Base-by-base conservation (phyloP, 2,888 invertebrate species). In the Drosophila paranaensis region DNA sequence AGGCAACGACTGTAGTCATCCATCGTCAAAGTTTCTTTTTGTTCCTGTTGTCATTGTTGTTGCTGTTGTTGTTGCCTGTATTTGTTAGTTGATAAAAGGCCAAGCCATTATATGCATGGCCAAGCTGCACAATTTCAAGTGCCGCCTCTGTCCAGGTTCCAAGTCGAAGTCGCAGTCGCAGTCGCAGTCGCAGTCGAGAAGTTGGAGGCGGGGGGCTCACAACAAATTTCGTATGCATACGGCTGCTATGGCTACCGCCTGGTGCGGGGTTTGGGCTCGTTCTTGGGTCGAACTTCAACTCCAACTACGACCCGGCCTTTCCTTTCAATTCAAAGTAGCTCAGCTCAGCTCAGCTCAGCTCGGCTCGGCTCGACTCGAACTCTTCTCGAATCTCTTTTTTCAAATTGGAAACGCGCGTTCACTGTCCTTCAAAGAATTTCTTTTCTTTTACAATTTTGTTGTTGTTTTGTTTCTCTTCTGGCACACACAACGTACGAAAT, bases 241-340 rank as follows among this genome's bases (percentile, higher is more conserved):
- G 89, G 85, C 81, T 88, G 87, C 81, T 71, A 86, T 88, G 86
- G 69, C 83, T 71, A 86, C 89, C 72, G 61, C 65, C 56, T 48
- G 48, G 11, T 27, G 45, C 33, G 30, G 33, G 2, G 13, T 5
- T 40, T 51, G 66, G 10, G 20, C 51, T 53, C 10, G 25, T 37
- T 53, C 51, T 53, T 68, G 20, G 61, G 67, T 66, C 73, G 61
- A 71, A 61, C 68, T 74, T 57, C 60, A 61, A 74, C 57, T 53
- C 61, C 83, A 42, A 65, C 50, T 74, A 51, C 63, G 70, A 71
- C 69, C 71, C 88, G 90, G 91, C 89, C 91, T 90, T 91, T 90
- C 90, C 69, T 66, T 91, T 91, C 90, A 89, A 91, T 90, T 90
- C 91, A 91, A 90, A 89, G 88, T 89, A 86, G 81, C 84, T 77